phyloP scores from a whole-genome alignment of 35 echinoderm and acorn worm species.

The Heliocidaris tuberculata region DNA sequence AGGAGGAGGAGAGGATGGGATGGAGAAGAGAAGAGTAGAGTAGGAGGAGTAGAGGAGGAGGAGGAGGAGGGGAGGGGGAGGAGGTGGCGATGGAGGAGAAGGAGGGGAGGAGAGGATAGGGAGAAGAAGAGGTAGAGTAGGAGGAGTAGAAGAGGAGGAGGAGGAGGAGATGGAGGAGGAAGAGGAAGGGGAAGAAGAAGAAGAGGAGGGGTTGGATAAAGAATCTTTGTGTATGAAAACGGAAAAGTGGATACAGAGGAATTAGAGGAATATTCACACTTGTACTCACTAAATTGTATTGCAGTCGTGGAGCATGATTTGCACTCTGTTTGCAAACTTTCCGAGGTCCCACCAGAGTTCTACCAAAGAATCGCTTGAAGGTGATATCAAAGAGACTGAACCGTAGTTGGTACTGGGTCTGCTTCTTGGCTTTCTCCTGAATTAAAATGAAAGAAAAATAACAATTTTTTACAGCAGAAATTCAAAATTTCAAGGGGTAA shows the following conservation, averaged over 20 bases:
- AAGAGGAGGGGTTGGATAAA: no score
- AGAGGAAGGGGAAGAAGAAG: not conserved
- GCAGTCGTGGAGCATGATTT: slow-evolving; percentile 45
- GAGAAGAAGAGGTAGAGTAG: slow-evolving; percentile 45
- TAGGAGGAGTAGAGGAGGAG: not conserved
- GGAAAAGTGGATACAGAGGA: slow-evolving; percentile 40
- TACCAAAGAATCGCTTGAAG: slow-evolving; percentile 92
- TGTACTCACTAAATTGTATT: slow-evolving; percentile 74
- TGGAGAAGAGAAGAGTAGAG: no score
- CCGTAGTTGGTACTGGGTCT: slow-evolving; percentile 75
- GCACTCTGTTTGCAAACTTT: slow-evolving; percentile 49
- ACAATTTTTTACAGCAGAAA: not conserved
- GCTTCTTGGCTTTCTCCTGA: slow-evolving; percentile 62
- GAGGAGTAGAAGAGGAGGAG: not conserved
- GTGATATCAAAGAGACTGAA: slow-evolving; percentile 88
- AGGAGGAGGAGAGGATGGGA: not conserved
- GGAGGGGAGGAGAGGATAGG: slow-evolving; percentile 47
- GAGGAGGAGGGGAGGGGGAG: not conserved
- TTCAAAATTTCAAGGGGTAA: no score
- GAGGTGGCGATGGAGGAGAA: slow-evolving; percentile 34
- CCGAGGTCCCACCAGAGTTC: slow-evolving; percentile 81
- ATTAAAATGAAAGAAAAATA: not conserved
- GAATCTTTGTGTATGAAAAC: not conserved
- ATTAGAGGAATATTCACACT: not conserved
- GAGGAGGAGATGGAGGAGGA: no score